Evolutionary conservation across 2,888 invertebrate genomes (phyloP), one percentile per base, ranked within the genome.

Genomic region (Archaeoteleia sp.): DNA sequence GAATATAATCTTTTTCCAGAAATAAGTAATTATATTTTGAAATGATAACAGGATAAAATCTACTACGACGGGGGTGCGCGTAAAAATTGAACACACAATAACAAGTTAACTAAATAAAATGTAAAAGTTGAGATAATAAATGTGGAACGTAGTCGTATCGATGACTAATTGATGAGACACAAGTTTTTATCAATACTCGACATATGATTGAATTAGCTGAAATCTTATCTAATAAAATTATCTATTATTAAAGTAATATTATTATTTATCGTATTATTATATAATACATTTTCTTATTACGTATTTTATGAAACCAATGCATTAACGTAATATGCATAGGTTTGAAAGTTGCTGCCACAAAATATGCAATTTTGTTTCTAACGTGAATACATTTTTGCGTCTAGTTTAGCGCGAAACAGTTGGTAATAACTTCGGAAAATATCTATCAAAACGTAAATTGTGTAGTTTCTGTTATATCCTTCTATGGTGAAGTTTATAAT

Each of bases 361-460:
- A 46, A 25, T 29, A 17, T n/a, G 2, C 6, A 51, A 37, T 45
- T 61, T 46, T 17, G 20, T 60, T 60, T 48, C 27, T 25, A 34
- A 20, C 42, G 49, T 60, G 49, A 49, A 60, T 60, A 49, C 49
- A 49, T 37, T 49, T 58, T 49, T 58, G 58, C 42, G 49, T 23
- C 35, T 43, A 17, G 57, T 40, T 57, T 25, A 48, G 57, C 48
- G 48, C 48, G 32, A 57, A 48, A 39, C 15, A 57, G 57, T 57
- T 48, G 3, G 49, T 9, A 48, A 25, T 48, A 40, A 58, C 49
- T 58, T 58, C 7, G 27, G 27, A 27, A 49, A 42, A 58, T 39
- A 17, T 49, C 27, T 58, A 39, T 34, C 10, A 12, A 15, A 37
- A 30, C 35, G 35, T 58, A 48, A 58, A 49, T 58, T 49, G 42